phyloP scores from a whole-genome alignment of 92 coral and sea anemone species.

The Porites lobata region DNA sequence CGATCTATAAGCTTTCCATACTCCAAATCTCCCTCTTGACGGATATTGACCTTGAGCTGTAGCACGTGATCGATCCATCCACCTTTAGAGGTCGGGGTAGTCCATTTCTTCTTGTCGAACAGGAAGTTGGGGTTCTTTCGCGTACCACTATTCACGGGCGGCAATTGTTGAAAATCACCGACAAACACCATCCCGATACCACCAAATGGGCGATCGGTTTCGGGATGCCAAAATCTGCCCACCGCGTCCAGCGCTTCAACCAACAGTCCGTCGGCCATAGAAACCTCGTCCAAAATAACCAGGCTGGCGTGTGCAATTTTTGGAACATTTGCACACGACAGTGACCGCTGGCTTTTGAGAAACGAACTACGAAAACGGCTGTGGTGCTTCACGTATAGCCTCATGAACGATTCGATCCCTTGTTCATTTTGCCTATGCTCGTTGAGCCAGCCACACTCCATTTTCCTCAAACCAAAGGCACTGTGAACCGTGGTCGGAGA shows the following conservation, averaged over 20 bases:
- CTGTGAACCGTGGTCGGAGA: constrained; percentile 3
- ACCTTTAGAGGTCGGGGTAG: background rate
- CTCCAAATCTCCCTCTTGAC: constrained; percentile 11
- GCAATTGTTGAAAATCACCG: constrained; percentile 30
- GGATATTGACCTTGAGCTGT: background rate
- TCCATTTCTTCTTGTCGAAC: constrained; percentile 10
- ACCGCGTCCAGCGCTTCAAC: background rate
- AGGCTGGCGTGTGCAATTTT: background rate
- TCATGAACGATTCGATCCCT: background rate
- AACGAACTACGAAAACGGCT: background rate
- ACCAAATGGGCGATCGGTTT: background rate
- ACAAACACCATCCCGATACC: constrained; percentile 1
- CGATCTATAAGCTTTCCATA: constrained; percentile 15
- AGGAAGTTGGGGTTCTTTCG: constrained; percentile 6
- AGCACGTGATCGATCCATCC: constrained; percentile 28
- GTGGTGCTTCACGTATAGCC: background rate
- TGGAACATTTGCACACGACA: background rate
- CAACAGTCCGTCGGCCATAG: constrained; percentile 4
- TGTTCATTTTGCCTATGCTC: background rate
- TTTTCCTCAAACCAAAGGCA: background rate
- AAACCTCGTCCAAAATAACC: constrained; percentile 12
- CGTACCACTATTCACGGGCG: constrained; percentile 13
- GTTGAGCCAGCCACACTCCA: background rate
- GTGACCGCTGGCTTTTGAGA: background rate
- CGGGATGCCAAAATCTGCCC: background rate